These are phyloP conservation scores for Busseola fusca DNA, from an alignment of 2,888 invertebrate species.

Conservation along the genomic window DNA sequence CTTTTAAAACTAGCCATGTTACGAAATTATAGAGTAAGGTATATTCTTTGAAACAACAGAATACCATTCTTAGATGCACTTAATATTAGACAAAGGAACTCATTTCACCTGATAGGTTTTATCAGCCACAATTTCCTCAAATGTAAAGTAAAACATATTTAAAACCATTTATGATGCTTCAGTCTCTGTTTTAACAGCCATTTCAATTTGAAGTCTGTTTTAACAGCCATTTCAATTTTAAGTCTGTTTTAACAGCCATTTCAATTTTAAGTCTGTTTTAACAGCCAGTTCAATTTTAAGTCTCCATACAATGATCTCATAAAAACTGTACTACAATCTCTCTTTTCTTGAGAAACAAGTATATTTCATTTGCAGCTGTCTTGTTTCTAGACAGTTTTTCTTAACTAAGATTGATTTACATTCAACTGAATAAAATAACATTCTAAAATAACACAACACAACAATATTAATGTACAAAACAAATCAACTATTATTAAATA, in stretches of 20 bases:
- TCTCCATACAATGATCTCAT: conserved; percentile 14
- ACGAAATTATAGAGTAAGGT: conserved; percentile 14
- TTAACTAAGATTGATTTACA: conserved; percentile 42
- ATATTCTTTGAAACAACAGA: conserved; percentile 18
- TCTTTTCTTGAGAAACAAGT: conserved; percentile 11
- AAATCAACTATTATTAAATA: conserved; percentile 45
- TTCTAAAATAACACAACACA: conserved; percentile 50
- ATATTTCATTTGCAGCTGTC: conserved; percentile 15
- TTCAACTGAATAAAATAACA: conserved; percentile 51
- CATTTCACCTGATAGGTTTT: conserved; percentile 22
- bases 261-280: conserved; percentile 36
- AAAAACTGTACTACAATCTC: conserved; percentile 28
- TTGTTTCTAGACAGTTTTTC: conserved; percentile 21
- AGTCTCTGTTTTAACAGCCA: conserved; percentile 52
- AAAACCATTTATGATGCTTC: conserved; percentile 37
- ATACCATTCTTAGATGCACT: conserved; percentile 13
- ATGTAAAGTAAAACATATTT: conserved; percentile 36
- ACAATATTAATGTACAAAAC: conserved; percentile 58
- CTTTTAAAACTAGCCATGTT: conserved; percentile 32
- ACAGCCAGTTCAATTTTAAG: conserved; percentile 37
- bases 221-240: conserved; percentile 37
- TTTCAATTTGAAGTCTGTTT: too few species aligned
- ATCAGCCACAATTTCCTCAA: conserved; percentile 24
- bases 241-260: conserved; percentile 39
- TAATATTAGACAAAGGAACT: conserved; percentile 37